Evolutionary conservation across 2,888 invertebrate genomes (phyloP).

Genomic region (Coleophora deauratella): DNA sequence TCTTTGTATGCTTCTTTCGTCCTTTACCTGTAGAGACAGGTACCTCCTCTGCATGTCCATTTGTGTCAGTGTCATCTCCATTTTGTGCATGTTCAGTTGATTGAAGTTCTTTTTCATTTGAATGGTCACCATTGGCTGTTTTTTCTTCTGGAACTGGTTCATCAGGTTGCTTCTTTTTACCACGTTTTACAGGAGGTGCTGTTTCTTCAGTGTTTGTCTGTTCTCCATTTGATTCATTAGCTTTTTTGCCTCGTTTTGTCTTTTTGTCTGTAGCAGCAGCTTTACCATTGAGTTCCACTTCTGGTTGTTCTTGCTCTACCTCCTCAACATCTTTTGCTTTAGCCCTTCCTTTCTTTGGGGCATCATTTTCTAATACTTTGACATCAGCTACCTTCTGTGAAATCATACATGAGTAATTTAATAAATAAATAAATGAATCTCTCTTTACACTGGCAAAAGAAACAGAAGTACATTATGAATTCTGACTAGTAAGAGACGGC

Average conservation of each 20-base stretch:
- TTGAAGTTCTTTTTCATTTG: slow-evolving; percentile 41
- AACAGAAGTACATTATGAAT: too few relatives aligned
- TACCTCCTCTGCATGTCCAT: slow-evolving; percentile 18
- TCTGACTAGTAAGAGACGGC: too few relatives aligned
- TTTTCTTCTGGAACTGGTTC: slow-evolving; percentile 32
- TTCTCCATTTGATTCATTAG: slow-evolving; percentile 23
- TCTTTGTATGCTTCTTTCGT: slow-evolving; percentile 48
- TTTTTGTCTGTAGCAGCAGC: slow-evolving; percentile 31
- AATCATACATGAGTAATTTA: neutral
- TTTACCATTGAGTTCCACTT: slow-evolving; percentile 24
- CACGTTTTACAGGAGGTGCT: slow-evolving; percentile 43
- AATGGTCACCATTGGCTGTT: slow-evolving; percentile 34
- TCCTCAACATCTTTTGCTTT: slow-evolving; percentile 45
- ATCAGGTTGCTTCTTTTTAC: slow-evolving; percentile 45
- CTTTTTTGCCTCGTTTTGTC: slow-evolving; percentile 48
- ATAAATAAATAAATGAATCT: too few relatives aligned
- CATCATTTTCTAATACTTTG: slow-evolving; percentile 45
- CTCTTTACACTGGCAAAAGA: too few relatives aligned
- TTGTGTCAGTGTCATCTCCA: slow-evolving; percentile 4
- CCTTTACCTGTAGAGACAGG: slow-evolving; percentile 32
- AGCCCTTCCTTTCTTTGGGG: slow-evolving; percentile 50
- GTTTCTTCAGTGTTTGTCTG: slow-evolving; percentile 35
- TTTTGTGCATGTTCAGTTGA: slow-evolving; percentile 23
- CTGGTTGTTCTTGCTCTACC: slow-evolving; percentile 25
- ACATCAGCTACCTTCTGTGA: slow-evolving; percentile 57